Percentiles rank a stretch among this genome's conserved stretches.
These are phyloP conservation scores for Sphaerodactylus townsendi DNA, from an alignment of 2,113 vertebrate species.

Conservation along the genomic window DNA sequence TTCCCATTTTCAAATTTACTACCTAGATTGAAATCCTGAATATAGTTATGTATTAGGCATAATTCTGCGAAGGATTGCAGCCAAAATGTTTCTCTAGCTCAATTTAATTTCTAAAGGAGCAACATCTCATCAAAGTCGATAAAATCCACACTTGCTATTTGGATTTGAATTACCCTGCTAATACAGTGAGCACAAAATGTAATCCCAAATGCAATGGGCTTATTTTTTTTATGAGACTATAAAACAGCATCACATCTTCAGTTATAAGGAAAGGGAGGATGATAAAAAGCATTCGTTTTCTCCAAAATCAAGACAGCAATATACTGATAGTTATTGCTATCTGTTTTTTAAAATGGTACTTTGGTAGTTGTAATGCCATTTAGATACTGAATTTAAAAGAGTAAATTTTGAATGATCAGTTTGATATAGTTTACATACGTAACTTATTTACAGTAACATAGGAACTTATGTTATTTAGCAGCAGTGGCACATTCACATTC, in stretches of 20 bases:
- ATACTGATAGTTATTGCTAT: not conserved
- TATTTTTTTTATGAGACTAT: slow-evolving; percentile 71
- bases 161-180: slow-evolving; percentile 69
- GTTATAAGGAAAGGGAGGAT: not conserved
- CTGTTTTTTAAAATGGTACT: not conserved
- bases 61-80: not conserved
- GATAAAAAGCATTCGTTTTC: not conserved
- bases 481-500: not conserved
- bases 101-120: not conserved
- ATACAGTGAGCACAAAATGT: slow-evolving; percentile 63
- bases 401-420: not conserved
- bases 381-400: not conserved
- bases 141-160: slow-evolving; percentile 6
- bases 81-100: slow-evolving; percentile 7
- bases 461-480: not conserved
- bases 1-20: not conserved
- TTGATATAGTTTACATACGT: not conserved
- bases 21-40: not conserved
- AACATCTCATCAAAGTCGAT: not conserved
- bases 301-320: not conserved
- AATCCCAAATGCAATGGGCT: slow-evolving; percentile 69
- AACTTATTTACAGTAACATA: not conserved
- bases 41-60: not conserved
- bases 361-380: not conserved
- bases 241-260: slow-evolving; percentile 60